Evolutionary conservation across 2,113 vertebrate genomes (phyloP).

Genomic region (Spheniscus mendiculus): DNA sequence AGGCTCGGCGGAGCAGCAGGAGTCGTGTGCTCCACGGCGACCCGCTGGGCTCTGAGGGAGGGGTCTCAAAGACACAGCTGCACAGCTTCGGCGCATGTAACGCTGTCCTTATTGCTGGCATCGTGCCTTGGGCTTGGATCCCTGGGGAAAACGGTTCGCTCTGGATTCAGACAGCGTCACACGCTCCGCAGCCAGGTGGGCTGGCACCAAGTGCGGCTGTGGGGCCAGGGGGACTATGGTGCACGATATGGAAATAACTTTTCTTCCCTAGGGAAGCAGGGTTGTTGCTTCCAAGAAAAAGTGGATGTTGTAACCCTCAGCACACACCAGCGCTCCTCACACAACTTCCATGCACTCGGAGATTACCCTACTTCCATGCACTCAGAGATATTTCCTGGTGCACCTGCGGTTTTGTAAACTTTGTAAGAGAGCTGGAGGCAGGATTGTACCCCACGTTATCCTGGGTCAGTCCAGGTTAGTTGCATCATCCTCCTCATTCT

Average conservation of each 20-base stretch:
- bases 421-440: not conserved
- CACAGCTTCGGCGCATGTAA: not conserved
- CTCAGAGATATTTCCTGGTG: not conserved
- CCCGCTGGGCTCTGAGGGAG: not conserved
- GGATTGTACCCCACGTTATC: not conserved
- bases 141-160: not conserved
- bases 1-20: not conserved
- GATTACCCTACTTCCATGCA: not conserved
- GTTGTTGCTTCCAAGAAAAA: not conserved
- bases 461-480: not conserved
- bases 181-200: not conserved
- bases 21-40: fast-evolving
- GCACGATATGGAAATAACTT: not conserved
- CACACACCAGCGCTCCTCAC: not conserved
- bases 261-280: not conserved
- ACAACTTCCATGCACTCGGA: not conserved
- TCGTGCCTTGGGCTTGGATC: not conserved
- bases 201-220: not conserved
- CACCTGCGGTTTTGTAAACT: not conserved
- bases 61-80: not conserved
- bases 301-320: not conserved
- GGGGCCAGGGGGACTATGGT: not conserved
- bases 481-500: not conserved
- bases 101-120: not conserved
- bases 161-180: fast-evolving